Percentiles rank a stretch among this genome's conserved stretches.
phyloP scores from a whole-genome alignment of 23 tunicate genomes.

The Ciona savignyi region DNA sequence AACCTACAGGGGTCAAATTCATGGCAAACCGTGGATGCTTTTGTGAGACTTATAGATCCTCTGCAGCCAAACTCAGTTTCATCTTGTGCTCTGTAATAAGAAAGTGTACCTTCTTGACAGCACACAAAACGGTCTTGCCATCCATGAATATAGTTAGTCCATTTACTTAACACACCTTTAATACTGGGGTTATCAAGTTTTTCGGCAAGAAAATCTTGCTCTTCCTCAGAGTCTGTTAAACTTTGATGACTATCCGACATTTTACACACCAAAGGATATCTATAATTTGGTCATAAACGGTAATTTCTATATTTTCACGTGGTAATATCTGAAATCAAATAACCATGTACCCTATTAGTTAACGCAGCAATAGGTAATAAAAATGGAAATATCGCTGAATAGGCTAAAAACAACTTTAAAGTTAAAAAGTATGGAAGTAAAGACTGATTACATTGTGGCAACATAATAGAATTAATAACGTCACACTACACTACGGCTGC shows the following conservation, averaged over 20 bases:
- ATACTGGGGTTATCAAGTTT: constrained; percentile 34
- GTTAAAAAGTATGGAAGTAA: no score
- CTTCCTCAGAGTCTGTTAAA: constrained; percentile 64
- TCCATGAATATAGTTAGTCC: constrained; percentile 95
- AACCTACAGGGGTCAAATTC: constrained; percentile 79
- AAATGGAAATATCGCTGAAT: no score
- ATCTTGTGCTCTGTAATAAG: constrained; percentile 52
- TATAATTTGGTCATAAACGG: neutral
- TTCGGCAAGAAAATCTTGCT: constrained; percentile 31
- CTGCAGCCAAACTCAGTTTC: constrained; percentile 92
- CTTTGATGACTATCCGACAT: constrained; percentile 46
- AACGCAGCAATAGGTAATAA: no score
- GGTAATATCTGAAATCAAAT: neutral
- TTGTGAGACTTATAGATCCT: constrained; percentile 71
- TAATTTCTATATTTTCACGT: neutral
- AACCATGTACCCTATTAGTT: no score
- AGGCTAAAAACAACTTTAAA: no score
- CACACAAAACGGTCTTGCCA: constrained; percentile 84
- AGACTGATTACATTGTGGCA: no score
- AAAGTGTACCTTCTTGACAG: constrained; percentile 66
- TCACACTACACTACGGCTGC: no score
- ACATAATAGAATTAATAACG: no score
- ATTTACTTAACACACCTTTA: constrained; percentile 65
- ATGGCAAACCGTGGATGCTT: constrained; percentile 38
- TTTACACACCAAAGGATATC: neutral